Evolutionary conservation across 2,888 invertebrate genomes (phyloP).

Genomic region (Drosophila algonquin): DNA sequence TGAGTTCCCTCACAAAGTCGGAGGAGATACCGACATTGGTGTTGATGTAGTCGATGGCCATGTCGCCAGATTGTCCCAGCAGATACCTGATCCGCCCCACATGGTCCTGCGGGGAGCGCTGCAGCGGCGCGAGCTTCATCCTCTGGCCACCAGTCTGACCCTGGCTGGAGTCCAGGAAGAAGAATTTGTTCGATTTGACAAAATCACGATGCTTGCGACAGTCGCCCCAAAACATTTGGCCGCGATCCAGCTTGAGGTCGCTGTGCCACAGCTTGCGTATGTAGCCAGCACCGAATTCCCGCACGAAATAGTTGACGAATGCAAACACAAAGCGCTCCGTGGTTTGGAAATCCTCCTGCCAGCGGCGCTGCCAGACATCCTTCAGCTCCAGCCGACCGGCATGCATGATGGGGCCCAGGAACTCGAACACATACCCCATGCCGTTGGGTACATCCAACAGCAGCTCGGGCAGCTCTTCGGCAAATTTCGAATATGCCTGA

Average conservation of each 20-base stretch:
- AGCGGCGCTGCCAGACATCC: conserved; percentile 77
- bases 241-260: conserved; percentile 74
- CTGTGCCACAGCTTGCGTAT: conserved; percentile 77
- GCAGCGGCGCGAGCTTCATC: conserved; percentile 28
- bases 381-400: conserved; percentile 67
- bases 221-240: conserved; percentile 72
- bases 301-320: conserved; percentile 77
- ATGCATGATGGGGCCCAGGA: conserved; percentile 80
- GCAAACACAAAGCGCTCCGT: conserved; percentile 76
- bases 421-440: conserved; percentile 80
- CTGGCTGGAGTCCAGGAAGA: conserved; percentile 67
- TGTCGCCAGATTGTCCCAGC: conserved; percentile 71
- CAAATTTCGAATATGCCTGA: conserved; percentile 71
- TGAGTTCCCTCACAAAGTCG: conserved; percentile 77
- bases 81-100: conserved; percentile 78
- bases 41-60: conserved; percentile 82
- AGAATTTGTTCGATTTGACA: conserved; percentile 67
- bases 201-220: conserved; percentile 67
- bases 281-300: conserved; percentile 80
- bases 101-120: conserved; percentile 62
- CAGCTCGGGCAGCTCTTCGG: conserved; percentile 72
- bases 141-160: conserved; percentile 25
- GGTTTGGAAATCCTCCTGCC: conserved; percentile 60
- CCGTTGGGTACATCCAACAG: conserved; percentile 80
- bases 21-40: conserved; percentile 81